Conservation (phyloP, 2,888 invertebrate genomes). For the Sisyra terminalis region DNA sequence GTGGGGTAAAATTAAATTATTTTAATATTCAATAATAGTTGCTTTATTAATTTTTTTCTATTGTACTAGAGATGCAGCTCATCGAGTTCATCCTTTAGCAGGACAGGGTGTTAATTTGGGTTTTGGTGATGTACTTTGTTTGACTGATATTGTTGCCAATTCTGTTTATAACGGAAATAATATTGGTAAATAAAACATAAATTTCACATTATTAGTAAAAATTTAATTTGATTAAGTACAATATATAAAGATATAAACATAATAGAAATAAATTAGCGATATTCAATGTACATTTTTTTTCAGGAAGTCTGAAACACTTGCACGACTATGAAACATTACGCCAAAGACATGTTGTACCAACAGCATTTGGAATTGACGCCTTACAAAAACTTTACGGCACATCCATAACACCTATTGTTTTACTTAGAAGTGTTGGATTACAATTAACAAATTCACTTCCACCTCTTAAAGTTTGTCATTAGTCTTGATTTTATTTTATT, state of each 20-base stretch:
- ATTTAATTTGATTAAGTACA: too few relatives aligned
- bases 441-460: slow-evolving; percentile 61
- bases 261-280: slow-evolving; percentile 58
- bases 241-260: too few relatives aligned
- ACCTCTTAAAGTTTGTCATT: slow-evolving; percentile 37
- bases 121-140: slow-evolving; percentile 72
- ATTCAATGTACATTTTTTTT: slow-evolving; percentile 10
- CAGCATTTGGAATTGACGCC: slow-evolving; percentile 74
- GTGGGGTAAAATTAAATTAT: slow-evolving; percentile 48
- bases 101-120: slow-evolving; percentile 98
- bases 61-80: slow-evolving; percentile 58
- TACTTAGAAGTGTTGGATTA: slow-evolving; percentile 67
- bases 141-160: slow-evolving; percentile 54
- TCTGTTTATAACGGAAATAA: slow-evolving; percentile 56
- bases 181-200: slow-evolving; percentile 48
- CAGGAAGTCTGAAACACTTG: slow-evolving; percentile 54
- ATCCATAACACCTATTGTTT: slow-evolving; percentile 53
- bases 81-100: slow-evolving; percentile 88
- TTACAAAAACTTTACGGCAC: slow-evolving; percentile 70
- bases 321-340: slow-evolving; percentile 68
- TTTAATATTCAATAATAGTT: background rate
- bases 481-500: background rate
- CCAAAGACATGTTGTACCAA: slow-evolving; percentile 76
- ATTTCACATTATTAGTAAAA: too few relatives aligned
- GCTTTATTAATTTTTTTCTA: slow-evolving; percentile 3